Conservation (phyloP, 1,140 invertebrate genomes). For the Hirudo medicinalis region DNA sequence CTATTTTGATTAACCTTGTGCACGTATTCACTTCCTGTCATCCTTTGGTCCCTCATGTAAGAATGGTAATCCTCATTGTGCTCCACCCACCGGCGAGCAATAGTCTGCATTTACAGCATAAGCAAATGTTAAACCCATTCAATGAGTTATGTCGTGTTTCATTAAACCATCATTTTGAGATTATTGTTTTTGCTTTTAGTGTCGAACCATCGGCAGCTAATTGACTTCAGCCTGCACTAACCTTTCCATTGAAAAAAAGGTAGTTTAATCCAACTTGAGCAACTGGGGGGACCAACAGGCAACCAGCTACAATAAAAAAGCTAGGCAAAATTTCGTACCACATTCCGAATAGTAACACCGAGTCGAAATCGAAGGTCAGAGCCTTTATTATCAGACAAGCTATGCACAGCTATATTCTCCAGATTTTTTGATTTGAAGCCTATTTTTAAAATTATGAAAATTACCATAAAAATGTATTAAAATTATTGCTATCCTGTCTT, state of each 20-base stretch:
- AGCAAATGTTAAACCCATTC: neutral
- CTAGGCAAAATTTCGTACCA: conserved; percentile 10
- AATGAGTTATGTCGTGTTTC: neutral
- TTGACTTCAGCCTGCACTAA: neutral
- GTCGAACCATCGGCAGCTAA: neutral
- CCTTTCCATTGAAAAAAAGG: neutral
- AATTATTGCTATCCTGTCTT: too few relatives aligned
- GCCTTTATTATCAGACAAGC: too few relatives aligned
- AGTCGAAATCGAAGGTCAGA: too few relatives aligned
- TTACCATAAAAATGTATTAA: too few relatives aligned
- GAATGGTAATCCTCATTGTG: conserved; percentile 2
- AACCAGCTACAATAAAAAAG: neutral
- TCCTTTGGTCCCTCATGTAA: neutral
- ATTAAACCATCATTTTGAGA: neutral
- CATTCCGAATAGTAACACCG: neutral
- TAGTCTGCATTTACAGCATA: neutral
- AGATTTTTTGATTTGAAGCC: too few relatives aligned
- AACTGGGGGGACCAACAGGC: neutral
- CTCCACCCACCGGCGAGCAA: neutral
- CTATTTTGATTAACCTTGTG: neutral
- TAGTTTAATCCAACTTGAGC: neutral
- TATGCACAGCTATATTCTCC: too few relatives aligned
- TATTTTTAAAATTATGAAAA: too few relatives aligned
- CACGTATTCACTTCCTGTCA: conserved; percentile 3
- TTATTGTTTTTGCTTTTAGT: too few relatives aligned